A percentile compares a stretch with the other conserved stretches of the same genome.
Conservation (phyloP, 2,113 vertebrate genomes). For the Chelonoidis abingdonii region DNA sequence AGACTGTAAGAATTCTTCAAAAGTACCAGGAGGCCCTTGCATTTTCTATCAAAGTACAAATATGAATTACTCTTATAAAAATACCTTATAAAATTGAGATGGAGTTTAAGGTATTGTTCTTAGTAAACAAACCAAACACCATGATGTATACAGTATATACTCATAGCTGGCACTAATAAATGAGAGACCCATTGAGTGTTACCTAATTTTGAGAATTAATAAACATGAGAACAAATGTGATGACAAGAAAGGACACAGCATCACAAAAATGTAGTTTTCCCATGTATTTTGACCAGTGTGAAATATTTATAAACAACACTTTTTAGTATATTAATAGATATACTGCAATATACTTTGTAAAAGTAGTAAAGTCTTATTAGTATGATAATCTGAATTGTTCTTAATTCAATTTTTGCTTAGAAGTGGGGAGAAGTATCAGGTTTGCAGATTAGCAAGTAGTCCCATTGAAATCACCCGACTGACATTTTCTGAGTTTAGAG, state of each 20-base stretch:
- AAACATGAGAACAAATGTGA: background rate
- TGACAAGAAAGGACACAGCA: background rate
- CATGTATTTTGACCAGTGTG: background rate
- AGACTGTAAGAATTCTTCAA: slow-evolving; percentile 67
- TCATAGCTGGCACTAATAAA: background rate
- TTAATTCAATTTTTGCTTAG: background rate
- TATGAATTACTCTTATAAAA: background rate
- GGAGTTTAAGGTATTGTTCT: background rate
- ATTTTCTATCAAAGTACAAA: slow-evolving; percentile 53
- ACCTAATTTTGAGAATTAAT: background rate
- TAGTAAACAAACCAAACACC: background rate
- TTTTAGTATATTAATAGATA: background rate
- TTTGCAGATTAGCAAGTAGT: background rate
- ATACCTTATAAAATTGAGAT: background rate
- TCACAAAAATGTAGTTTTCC: background rate
- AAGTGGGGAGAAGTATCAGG: background rate
- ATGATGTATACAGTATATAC: background rate
- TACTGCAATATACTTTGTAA: background rate
- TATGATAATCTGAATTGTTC: background rate
- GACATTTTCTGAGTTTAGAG: background rate
- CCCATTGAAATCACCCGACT: background rate
- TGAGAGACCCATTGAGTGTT: background rate
- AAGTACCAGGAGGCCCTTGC: slow-evolving; percentile 34
- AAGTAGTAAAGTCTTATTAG: background rate
- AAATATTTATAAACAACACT: background rate